Conservation (phyloP, 2,113 vertebrate species). For the Arenaria interpres region DNA sequence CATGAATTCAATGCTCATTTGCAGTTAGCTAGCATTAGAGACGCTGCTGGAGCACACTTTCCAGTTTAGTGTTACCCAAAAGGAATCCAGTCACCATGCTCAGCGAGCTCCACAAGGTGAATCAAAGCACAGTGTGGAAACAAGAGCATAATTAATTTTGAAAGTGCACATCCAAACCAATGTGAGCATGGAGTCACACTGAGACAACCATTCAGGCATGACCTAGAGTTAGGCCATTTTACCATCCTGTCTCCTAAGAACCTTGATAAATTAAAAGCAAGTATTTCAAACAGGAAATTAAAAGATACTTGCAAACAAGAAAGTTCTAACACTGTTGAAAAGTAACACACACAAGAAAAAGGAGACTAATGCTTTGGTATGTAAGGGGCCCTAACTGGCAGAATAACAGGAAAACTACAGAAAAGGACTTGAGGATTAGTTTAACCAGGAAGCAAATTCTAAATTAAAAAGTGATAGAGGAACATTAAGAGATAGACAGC, state of each 20-base stretch:
- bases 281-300: neutral
- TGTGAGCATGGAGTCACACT: accelerated
- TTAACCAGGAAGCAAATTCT: neutral
- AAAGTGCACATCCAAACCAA: neutral
- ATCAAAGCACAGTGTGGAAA: neutral
- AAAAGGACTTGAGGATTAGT: neutral
- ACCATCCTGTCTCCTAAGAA: neutral
- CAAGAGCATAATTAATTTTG: neutral
- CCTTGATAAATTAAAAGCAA: neutral
- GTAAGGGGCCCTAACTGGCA: neutral
- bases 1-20: neutral
- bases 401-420: neutral
- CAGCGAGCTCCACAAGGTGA: neutral
- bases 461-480: neutral
- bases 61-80: neutral
- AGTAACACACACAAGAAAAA: neutral
- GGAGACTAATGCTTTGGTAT: neutral
- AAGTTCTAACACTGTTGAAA: neutral
- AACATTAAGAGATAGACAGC: neutral
- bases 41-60: neutral
- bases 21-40: neutral
- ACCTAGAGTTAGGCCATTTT: too few relatives aligned
- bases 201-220: neutral
- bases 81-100: neutral
- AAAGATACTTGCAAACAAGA: neutral